Conservation (phyloP, 2,797 vertebrate genomes). For the Parauchenoglanis punctatus region DNA sequence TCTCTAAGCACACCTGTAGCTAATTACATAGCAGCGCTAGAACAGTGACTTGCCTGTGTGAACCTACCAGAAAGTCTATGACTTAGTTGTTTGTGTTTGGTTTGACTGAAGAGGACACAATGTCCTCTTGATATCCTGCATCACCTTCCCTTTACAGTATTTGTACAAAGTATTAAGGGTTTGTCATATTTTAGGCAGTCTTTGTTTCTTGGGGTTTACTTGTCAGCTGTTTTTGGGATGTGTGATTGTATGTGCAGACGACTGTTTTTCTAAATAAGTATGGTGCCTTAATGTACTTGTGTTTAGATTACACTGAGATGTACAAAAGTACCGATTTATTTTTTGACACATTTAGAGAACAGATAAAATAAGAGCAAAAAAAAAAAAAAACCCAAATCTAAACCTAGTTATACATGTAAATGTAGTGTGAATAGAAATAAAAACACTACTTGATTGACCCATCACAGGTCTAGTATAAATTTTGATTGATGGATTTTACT, state of each 20-base stretch:
- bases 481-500: background rate
- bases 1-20: constrained; percentile 27
- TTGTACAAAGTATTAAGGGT: background rate
- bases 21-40: constrained; percentile 43
- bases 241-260: background rate
- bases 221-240: background rate
- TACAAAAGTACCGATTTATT: background rate
- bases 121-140: background rate
- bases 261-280: background rate
- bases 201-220: background rate
- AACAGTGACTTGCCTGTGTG: constrained; percentile 28
- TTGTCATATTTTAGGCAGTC: background rate
- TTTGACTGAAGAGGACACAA: background rate
- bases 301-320: background rate
- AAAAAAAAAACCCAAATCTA: background rate
- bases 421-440: background rate
- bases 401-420: background rate
- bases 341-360: background rate
- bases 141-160: background rate
- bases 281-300: background rate
- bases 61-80: constrained; percentile 23
- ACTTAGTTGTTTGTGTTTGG: constrained; percentile 50
- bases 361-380: background rate
- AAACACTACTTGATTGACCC: background rate
- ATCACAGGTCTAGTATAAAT: background rate